Evolutionary conservation across 2,888 invertebrate species (phyloP), one percentile per base, ranked within the genome.

Genomic region (Danaus chrysippus): DNA sequence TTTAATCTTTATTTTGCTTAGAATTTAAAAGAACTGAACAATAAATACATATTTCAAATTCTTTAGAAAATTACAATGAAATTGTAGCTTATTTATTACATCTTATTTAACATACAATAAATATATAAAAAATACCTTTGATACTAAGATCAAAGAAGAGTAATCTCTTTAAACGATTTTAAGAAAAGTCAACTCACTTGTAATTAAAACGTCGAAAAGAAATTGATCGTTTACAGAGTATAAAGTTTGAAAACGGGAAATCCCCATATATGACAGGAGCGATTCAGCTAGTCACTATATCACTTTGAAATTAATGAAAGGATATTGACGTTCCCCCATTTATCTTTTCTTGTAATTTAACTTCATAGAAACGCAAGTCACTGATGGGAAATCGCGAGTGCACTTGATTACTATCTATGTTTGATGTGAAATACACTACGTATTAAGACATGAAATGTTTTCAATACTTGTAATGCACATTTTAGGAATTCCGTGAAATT

Each of bases 281-380:
- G n/a, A 17, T 49, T 49, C 49, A 49, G 49, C 49, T 17, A 49
- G 49, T 49, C 49, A 49, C 49, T 49, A 49, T 49, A 49, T 49
- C 49, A 49, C 49, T 49, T 49, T 17, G 49, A 49, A 49, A 68
- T 68, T 71, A 70, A 70, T 65, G 70, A 65, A 63, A 62, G 65
- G 65, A 67, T 70, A 73, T 73, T 67, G 73, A 71, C 73, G 61
- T 68, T 66, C 67, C 65, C 63, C 70, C 73, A 73, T 73, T 73
- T 73, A 72, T 73, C 71, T 73, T 70, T 66, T 61, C 69, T 64
- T 68, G 69, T 69, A 70, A 72, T 71, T 71, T 72, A 72, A 72
- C 68, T 71, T 72, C 62, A 61, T 65, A 64, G 68, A 71, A 69
- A 63, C 65, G 73, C 72, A 71, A 73, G 73, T 73, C 73, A 73